A percentile compares a stretch with the other conserved stretches of the same genome.
Conservation (phyloP, 2,113 vertebrate genomes). For the Thoracochromis brauschi region DNA sequence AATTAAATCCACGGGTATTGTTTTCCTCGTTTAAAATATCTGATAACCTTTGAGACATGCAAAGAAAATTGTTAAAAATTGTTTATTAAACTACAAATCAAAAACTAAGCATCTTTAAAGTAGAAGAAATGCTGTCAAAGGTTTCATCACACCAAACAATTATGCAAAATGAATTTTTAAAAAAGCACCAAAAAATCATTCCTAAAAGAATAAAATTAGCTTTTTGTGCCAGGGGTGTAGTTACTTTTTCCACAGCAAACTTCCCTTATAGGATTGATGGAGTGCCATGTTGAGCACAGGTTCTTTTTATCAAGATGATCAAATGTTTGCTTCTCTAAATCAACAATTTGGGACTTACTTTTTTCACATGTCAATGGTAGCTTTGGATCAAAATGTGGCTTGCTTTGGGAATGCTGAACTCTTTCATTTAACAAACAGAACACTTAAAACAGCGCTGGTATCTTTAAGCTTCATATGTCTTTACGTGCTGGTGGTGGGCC, state of each 20-base stretch:
- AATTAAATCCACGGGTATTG: neutral
- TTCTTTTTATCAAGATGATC: neutral
- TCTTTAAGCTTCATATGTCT: neutral
- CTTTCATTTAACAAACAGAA: neutral
- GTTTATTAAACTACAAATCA: neutral
- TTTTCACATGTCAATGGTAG: neutral
- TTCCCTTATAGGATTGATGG: neutral
- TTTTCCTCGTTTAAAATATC: neutral
- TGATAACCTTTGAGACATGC: neutral
- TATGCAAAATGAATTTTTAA: neutral
- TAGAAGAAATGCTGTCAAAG: neutral
- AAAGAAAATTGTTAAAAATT: neutral
- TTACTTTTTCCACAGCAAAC: neutral
- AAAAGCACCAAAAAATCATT: neutral
- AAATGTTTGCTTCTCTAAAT: neutral
- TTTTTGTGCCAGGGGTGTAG: neutral
- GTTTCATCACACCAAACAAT: neutral
- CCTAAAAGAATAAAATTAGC: neutral
- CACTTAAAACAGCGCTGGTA: neutral
- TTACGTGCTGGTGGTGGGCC: neutral
- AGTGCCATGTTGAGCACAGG: neutral
- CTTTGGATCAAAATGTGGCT: neutral
- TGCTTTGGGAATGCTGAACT: neutral
- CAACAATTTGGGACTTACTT: neutral
- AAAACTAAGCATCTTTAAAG: neutral